Base-by-base conservation (phyloP, 2,888 invertebrate species). In the Amphipyra tragopoginis region DNA sequence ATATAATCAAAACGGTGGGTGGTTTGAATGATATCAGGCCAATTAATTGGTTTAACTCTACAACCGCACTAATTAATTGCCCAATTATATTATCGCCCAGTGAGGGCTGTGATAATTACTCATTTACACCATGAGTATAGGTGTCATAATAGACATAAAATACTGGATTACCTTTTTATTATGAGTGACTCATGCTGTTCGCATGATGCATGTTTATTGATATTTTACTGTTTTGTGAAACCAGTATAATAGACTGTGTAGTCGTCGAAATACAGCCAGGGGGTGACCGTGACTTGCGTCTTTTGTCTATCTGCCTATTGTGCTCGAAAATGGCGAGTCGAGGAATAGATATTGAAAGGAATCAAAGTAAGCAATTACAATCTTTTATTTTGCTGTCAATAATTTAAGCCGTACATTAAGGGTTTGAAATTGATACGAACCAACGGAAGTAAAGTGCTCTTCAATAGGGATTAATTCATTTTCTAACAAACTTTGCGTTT, bases 21-120 rank as follows among this genome's bases (percentile, higher is more conserved):
- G 58, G 58, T 58, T 57, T 44, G 50, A 52, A 39, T 63, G 62
- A 51, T 63, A 54, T 52, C 60, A 54, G 45, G 33, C 49, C 43
- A 61, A 75, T 77, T 65, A 65, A 65, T 55, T 60, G 56, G 62
- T 55, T 55, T 42, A 49, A 64, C 59, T 61, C 50, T 39, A 50
- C 45, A 47, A 58, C 60, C 58, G 36, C 47, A 53, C 44, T 71
- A 77, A 77, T 72, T 61, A 71, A 78, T 60, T 63, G 52, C 6
- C 45, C 59, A 70, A 57, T 67, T 59, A 55, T 56, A 44, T 49
- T 44, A 50, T 45, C n/a, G 39, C 51, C 39, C 39, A 11, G 11
- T 50, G 43, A 39, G 39, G 11, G 34, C 21, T 42, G 36, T 53
- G 39, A 26, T 62, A 68, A 53, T 56, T 57, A 50, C 14, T 57